phyloP scores from a whole-genome alignment of 2,797 vertebrate genomes.

The Garrulus glandarius region DNA sequence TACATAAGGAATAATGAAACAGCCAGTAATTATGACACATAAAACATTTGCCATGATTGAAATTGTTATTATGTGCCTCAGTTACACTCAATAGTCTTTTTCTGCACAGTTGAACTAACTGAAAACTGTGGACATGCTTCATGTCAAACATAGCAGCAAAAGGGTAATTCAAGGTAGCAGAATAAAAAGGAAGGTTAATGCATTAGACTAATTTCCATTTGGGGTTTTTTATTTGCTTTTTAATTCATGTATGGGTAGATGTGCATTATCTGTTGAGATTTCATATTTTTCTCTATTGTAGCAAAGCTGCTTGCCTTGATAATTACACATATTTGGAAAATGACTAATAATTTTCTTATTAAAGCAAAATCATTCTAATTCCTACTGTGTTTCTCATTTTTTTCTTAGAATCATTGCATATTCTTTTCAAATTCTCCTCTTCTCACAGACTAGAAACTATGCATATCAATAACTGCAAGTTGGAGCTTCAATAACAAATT shows the following conservation, averaged over 20 bases:
- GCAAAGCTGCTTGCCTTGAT: background rate
- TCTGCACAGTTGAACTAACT: background rate
- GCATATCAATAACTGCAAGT: background rate
- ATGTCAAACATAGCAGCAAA: background rate
- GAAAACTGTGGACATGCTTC: background rate
- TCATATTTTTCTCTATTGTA: background rate
- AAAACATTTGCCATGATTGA: background rate
- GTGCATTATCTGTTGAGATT: background rate
- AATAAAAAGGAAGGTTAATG: background rate
- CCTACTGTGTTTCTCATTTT: background rate
- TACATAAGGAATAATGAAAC: background rate
- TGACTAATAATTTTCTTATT: background rate
- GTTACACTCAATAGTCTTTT: background rate
- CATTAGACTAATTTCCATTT: background rate
- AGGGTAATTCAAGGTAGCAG: background rate
- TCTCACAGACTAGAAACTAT: background rate
- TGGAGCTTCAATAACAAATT: constrained; percentile 3
- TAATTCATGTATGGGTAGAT: background rate
- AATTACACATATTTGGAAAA: constrained; percentile 49
- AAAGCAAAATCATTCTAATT: background rate
- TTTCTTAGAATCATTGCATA: background rate
- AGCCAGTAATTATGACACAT: background rate
- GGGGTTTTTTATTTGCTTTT: background rate
- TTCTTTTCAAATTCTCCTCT: background rate
- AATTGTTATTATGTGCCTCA: background rate